Evolutionary conservation across 2,888 invertebrate genomes (phyloP).

Genomic region (Ceriagrion tenellum): DNA sequence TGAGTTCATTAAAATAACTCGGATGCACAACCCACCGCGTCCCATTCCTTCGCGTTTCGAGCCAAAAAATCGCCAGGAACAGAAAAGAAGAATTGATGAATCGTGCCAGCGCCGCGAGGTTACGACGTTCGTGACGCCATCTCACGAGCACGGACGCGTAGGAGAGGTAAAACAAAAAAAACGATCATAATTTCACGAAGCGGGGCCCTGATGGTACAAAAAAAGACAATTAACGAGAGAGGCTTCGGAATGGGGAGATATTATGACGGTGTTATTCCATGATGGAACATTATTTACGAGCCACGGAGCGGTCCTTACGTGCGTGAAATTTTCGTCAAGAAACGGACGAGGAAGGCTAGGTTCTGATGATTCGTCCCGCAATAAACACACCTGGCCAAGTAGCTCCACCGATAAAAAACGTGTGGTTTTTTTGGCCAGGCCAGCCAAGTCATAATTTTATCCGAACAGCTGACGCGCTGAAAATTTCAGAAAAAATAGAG

Average conservation of each 20-base stretch:
- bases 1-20: constrained; percentile 56
- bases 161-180: neutral
- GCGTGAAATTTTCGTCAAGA: neutral
- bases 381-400: neutral
- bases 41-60: neutral
- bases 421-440: neutral
- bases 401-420: neutral
- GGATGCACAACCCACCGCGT: neutral
- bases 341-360: neutral
- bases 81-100: neutral
- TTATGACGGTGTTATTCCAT: neutral
- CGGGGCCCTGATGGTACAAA: neutral
- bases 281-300: neutral
- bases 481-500: neutral
- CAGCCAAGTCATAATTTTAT: neutral
- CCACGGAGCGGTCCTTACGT: neutral
- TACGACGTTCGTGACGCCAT: neutral
- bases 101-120: neutral
- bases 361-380: neutral
- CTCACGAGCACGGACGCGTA: neutral
- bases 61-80: neutral
- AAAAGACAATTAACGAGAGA: neutral
- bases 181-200: neutral
- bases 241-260: neutral
- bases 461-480: neutral